Base-by-base conservation (phyloP, 2,888 invertebrate species). In the Trachelus tabidus region DNA sequence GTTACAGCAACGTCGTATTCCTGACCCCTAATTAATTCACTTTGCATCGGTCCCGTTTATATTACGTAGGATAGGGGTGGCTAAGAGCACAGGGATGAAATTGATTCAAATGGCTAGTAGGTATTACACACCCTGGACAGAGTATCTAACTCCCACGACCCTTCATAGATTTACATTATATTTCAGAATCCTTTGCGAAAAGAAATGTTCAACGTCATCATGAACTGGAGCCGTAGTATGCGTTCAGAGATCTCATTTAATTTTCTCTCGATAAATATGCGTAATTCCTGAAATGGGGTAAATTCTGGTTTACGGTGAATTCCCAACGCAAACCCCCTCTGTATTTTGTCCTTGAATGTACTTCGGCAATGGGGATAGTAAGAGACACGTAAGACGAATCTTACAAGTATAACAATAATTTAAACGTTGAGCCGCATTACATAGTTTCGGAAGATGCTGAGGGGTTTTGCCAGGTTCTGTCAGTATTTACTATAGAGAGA, bases 1-100 rank as follows among this genome's bases (percentile, higher is more conserved):
- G 56, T 56, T 56, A 56, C 56, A 56, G 56, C 23, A 56, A 6
- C 56, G 56, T 56, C 56, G 56, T 56, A 56, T 23, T 82, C 82
- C 83, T 82, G 85, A 87, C 82, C 86, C 87, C 86, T 87, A 89
- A 90, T 90, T 89, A 89, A 90, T 89, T 89, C 87, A 88, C 86
- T 89, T 89, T 87, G 84, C 84, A 79, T 84, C 81, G 81, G 81
- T 87, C 84, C 82, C 84, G 84, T 83, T 84, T 85, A 86, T 86
- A 85, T 86, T 87, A 81, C 82, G 81, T 85, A 81, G 83, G 85
- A 82, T 79, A 84, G 84, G 81, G 83, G 79, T 75, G 83, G 83
- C 83, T 86, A 83, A 88, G 86, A 86, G 82, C 85, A 87, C 84
- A 76, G 75, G 86, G 85, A 83, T 79, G 83, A 89, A 89, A 90